Base-by-base conservation (phyloP, 2,888 invertebrate genomes). In the Ischnus inquisitorius region DNA sequence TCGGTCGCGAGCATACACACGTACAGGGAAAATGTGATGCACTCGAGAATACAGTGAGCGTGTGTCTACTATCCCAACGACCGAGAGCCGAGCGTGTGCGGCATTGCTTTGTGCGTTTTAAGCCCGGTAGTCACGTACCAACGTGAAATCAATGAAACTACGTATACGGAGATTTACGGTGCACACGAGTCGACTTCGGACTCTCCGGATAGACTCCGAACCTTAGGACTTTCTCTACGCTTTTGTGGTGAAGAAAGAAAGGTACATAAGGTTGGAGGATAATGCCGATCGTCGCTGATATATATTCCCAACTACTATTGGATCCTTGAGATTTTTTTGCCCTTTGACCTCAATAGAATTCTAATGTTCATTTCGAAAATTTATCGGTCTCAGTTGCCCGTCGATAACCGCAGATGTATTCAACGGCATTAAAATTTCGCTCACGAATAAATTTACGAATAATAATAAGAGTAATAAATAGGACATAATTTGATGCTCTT, bases 101-200 rank as follows among this genome's bases (percentile, higher is more conserved):
- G 62, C 68, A 54, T 25, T 62, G 60, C 74, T 80, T 68, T 60
- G 43, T 72, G 41, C 54, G 67, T 41, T 64, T 71, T 60, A 64
- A 76, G 76, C 41, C 46, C 34, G 43, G 57, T 28, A 65, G 57
- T 81, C 81, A 82, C 71, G 81, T 82, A 82, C 64, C 65, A 54
- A 64, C 81, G 81, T 22, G 57, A 57, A 81, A 81, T 81, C 76
- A 81, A 81, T 81, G 76, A 69, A 43, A 76, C 64, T 69, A 64
- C 64, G 76, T 81, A 81, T 22, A 54, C 69, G 43, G 51, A 76
- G 81, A 81, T 81, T 81, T 81, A 71, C 81, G 67, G 71, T 25
- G 51, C 64, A 81, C 69, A 57, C 64, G 76, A 76, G 54, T 43
- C 41, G 54, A 57, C 72, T 79, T 14, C 34, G 34, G 12, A 60